phyloP scores from a whole-genome alignment of 1,140 invertebrate genomes.

The Camponotus floridanus region DNA sequence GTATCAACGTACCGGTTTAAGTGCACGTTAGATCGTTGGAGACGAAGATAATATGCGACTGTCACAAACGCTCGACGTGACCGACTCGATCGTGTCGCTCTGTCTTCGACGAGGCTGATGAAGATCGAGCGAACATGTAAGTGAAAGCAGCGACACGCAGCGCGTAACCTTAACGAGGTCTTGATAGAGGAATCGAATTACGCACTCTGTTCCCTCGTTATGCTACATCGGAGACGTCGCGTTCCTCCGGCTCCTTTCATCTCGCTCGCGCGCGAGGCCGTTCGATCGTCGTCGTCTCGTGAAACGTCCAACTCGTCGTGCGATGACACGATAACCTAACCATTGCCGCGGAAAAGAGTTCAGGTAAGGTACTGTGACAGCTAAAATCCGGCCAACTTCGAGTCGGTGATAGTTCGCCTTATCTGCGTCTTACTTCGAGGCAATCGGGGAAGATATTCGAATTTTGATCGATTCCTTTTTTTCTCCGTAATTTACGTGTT shows the following conservation, averaged over 20 bases:
- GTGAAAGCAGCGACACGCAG: background rate
- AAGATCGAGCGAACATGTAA: slow-evolving; percentile 14
- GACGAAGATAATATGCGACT: background rate
- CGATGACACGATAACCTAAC: background rate
- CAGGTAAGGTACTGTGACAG: background rate
- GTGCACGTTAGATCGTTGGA: background rate
- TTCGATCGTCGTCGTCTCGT: no score
- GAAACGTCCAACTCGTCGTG: no score
- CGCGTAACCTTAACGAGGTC: background rate
- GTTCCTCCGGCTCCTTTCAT: background rate
- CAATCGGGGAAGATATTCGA: no score
- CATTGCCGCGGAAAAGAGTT: background rate
- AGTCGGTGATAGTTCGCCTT: background rate
- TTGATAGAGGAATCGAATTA: background rate
- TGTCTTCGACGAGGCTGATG: background rate
- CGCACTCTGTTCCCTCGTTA: no score
- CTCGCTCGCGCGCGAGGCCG: background rate
- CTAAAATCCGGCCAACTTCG: background rate
- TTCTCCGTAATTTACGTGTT: no score
- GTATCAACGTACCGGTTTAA: background rate
- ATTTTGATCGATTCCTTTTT: no score
- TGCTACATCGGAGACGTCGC: background rate
- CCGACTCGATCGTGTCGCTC: background rate
- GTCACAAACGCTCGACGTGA: background rate
- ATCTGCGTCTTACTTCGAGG: no score